These are phyloP conservation scores for Sarcoramphus papa DNA, from an alignment of 2,797 vertebrate genomes.

Conservation along the genomic window DNA sequence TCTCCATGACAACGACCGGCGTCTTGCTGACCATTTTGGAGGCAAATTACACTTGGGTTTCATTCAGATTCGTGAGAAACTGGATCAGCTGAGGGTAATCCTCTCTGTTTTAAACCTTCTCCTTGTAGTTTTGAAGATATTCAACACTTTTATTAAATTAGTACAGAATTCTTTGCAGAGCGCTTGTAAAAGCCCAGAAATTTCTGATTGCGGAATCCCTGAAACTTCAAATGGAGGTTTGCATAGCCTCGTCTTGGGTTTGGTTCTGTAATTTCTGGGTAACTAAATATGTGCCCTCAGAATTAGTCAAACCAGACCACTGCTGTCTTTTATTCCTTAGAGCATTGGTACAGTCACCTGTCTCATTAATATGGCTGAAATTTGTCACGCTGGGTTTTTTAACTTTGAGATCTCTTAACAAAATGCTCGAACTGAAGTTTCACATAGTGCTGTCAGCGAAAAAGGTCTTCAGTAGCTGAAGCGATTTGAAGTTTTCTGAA, in stretches of 20 bases:
- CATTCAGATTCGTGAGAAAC: constrained; percentile 97
- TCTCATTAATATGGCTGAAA: not conserved
- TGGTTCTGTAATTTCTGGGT: not conserved
- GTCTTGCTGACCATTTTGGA: constrained; percentile 96
- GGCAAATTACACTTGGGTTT: constrained; percentile 98
- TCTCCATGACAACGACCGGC: constrained; percentile 97
- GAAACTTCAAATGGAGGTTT: not conserved
- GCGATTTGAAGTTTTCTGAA: not conserved
- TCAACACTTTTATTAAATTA: not conserved
- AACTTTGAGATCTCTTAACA: not conserved
- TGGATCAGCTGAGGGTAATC: constrained; percentile 91
- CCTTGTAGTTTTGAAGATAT: not conserved
- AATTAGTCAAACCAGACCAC: not conserved
- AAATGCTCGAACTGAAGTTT: not conserved
- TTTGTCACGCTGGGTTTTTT: not conserved
- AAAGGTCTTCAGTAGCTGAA: not conserved
- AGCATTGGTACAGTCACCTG: not conserved
- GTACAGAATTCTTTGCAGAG: not conserved
- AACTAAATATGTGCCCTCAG: not conserved
- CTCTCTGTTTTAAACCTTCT: not conserved
- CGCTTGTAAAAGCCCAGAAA: not conserved
- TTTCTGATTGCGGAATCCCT: not conserved
- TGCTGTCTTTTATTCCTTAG: not conserved
- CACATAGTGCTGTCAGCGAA: not conserved
- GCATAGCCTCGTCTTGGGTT: not conserved